Conservation (phyloP, 2,888 invertebrate species). For the Amblyjoppa fuscipennis region DNA sequence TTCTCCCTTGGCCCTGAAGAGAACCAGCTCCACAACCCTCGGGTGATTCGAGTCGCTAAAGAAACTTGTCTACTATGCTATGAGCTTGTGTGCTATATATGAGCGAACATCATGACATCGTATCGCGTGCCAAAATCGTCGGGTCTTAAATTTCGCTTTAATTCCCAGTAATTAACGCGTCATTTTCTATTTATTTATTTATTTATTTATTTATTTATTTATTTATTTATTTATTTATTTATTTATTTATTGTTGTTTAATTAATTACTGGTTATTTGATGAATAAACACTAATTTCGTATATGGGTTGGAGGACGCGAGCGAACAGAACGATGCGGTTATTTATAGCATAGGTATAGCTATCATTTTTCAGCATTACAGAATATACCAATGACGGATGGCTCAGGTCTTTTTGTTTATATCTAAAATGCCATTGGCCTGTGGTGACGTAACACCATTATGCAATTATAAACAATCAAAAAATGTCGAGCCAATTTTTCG, state of each 20-base stretch:
- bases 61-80: slow-evolving; percentile 36
- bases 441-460: slow-evolving; percentile 29
- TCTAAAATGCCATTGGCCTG: slow-evolving; percentile 42
- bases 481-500: not conserved
- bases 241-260: not conserved
- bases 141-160: not conserved
- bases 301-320: slow-evolving; percentile 63
- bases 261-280: slow-evolving; percentile 6
- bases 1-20: slow-evolving; percentile 50
- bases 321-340: slow-evolving; percentile 58
- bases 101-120: slow-evolving; percentile 43
- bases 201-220: not conserved
- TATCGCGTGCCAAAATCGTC: slow-evolving; percentile 48
- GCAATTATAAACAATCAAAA: slow-evolving; percentile 8
- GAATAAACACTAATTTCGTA: slow-evolving; percentile 44
- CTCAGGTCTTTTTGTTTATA: slow-evolving; percentile 46
- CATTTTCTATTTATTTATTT: not conserved
- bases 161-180: not conserved
- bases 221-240: too few relatives aligned
- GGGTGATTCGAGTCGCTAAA: slow-evolving; percentile 8
- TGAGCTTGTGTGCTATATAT: slow-evolving; percentile 51
- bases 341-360: slow-evolving; percentile 67
- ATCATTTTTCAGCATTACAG: slow-evolving; percentile 51
- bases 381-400: slow-evolving; percentile 50
- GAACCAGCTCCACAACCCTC: not conserved